These are phyloP conservation scores for Balaenoptera acutorostrata DNA, from an alignment of 2,113 vertebrate genomes.

Conservation along the genomic window DNA sequence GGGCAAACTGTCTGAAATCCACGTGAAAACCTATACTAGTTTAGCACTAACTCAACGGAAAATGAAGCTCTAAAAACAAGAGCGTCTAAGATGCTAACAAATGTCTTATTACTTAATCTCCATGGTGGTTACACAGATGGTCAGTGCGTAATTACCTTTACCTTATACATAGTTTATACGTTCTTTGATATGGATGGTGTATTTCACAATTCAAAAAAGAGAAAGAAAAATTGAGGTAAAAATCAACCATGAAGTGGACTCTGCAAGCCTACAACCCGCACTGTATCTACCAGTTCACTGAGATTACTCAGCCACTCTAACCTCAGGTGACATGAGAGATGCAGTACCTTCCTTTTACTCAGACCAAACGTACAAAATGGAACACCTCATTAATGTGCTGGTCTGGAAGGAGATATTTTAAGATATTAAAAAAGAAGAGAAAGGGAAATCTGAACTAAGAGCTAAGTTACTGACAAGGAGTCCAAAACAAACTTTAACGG, in stretches of 20 bases:
- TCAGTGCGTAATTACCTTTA: not conserved
- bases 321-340: not conserved
- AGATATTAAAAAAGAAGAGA: not conserved
- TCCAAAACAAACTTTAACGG: not conserved
- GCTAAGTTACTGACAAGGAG: not conserved
- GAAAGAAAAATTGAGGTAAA: not conserved
- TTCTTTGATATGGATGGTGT: not conserved
- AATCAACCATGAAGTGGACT: not conserved
- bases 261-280: not conserved
- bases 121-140: not conserved
- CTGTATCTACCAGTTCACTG: not conserved
- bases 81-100: not conserved
- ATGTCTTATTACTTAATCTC: not conserved
- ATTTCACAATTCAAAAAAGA: not conserved
- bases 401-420: not conserved
- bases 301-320: not conserved
- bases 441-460: not conserved
- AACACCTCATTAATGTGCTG: not conserved
- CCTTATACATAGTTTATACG: not conserved
- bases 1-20: not conserved
- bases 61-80: not conserved
- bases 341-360: not conserved
- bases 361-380: not conserved
- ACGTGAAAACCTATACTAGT: not conserved
- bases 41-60: not conserved